Evolutionary conservation across 2,888 invertebrate species (phyloP).

Genomic region (Tenthredo distinguenda): DNA sequence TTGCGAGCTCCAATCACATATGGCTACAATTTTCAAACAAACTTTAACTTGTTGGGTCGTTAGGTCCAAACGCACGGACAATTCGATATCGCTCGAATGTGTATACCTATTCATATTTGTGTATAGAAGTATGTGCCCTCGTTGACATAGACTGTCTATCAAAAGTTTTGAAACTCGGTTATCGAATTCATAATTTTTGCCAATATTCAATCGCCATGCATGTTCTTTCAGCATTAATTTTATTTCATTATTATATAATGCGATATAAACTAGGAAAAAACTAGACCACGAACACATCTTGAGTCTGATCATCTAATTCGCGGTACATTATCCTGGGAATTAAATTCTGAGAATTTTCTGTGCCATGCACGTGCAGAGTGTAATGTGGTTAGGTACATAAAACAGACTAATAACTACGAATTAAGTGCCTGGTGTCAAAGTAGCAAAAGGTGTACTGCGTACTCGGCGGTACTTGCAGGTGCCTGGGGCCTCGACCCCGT

Average conservation of each 20-base stretch:
- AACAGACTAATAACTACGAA: background rate
- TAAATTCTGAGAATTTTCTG: background rate
- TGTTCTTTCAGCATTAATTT: background rate
- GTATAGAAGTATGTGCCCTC: background rate
- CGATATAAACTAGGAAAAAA: background rate
- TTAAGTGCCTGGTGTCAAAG: background rate
- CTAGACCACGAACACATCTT: background rate
- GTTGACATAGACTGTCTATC: background rate
- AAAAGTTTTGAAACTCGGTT: constrained; percentile 17
- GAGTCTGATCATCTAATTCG: background rate
- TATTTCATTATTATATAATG: background rate
- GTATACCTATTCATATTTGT: background rate
- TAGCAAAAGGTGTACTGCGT: constrained; percentile 23
- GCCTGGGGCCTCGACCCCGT: background rate
- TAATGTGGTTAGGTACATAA: background rate
- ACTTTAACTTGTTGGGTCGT: constrained; percentile 24
- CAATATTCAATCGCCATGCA: background rate
- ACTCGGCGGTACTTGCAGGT: constrained; percentile 9
- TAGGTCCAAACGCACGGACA: background rate
- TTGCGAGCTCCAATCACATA: constrained; percentile 10
- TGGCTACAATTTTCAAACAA: constrained; percentile 35
- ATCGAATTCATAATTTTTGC: background rate
- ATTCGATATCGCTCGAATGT: constrained; percentile 8
- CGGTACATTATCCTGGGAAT: background rate
- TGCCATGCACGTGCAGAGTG: background rate